Conservation (phyloP, 1,140 invertebrate genomes). For the Aphidius gifuensis region DNA sequence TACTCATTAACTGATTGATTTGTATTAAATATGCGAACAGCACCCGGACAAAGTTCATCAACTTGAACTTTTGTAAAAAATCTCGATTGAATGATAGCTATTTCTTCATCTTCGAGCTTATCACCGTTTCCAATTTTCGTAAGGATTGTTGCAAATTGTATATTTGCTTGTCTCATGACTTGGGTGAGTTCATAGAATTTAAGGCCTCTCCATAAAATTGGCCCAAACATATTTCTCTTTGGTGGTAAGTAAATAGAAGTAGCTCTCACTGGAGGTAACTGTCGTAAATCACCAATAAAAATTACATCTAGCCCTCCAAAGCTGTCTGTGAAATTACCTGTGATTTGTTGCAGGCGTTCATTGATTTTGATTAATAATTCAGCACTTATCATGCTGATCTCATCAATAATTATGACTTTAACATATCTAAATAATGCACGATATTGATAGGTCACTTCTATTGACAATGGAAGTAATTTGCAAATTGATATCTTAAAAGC, state of each 20-base stretch:
- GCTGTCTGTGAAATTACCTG: conserved; percentile 27
- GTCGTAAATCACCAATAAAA: conserved; percentile 28
- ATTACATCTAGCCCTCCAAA: conserved; percentile 34
- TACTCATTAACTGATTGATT: conserved; percentile 24
- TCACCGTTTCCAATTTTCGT: conserved; percentile 35
- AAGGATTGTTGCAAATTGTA: conserved; percentile 34
- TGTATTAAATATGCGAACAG: conserved; percentile 29
- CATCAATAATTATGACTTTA: conserved; percentile 45
- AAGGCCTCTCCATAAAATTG: conserved; percentile 33
- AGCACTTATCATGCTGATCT: conserved; percentile 41
- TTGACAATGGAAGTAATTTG: conserved; percentile 22
- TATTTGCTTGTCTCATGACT: conserved; percentile 37
- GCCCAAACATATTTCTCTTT: conserved; percentile 30
- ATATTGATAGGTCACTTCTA: conserved; percentile 29
- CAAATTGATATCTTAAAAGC: too few relatives aligned
- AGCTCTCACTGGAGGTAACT: conserved; percentile 23
- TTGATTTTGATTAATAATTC: conserved; percentile 34
- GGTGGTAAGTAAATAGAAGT: conserved; percentile 32
- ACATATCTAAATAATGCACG: conserved; percentile 30
- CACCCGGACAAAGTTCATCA: conserved; percentile 23
- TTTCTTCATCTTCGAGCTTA: conserved; percentile 20
- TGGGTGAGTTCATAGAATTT: conserved; percentile 35
- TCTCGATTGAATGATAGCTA: conserved; percentile 26
- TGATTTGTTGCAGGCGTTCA: conserved; percentile 38
- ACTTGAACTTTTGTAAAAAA: conserved; percentile 26